Evolutionary conservation across 2,888 invertebrate species (phyloP).

Genomic region (Opisthograptis luteolata): DNA sequence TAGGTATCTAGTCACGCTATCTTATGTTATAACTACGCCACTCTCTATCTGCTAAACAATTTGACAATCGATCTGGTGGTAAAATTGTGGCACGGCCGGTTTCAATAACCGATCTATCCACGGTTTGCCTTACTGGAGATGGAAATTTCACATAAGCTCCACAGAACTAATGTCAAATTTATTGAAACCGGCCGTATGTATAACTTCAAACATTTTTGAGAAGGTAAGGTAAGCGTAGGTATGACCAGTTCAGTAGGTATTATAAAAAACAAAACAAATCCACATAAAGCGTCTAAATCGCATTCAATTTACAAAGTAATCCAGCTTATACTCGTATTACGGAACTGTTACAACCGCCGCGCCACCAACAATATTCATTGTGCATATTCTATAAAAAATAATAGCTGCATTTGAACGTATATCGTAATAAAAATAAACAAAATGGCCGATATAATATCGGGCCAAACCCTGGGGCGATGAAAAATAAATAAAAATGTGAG

Average conservation of each 20-base stretch:
- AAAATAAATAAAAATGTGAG: slow-evolving; percentile 78
- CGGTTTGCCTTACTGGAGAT: too few relatives aligned
- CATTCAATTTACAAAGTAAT: slow-evolving; percentile 42
- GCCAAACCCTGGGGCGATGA: slow-evolving; percentile 71
- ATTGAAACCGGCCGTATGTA: too few relatives aligned
- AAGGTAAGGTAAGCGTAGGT: too few relatives aligned
- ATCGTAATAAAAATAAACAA: slow-evolving; percentile 77
- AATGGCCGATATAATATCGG: slow-evolving; percentile 75
- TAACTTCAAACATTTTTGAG: too few relatives aligned
- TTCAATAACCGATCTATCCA: too few relatives aligned
- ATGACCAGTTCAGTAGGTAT: background rate
- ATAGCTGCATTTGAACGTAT: slow-evolving; percentile 67
- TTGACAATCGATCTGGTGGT: too few relatives aligned
- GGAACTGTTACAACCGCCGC: slow-evolving; percentile 29
- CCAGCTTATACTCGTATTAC: slow-evolving; percentile 32
- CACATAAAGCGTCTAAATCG: slow-evolving; percentile 28
- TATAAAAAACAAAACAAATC: slow-evolving; percentile 21
- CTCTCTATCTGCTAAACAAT: too few relatives aligned
- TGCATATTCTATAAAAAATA: slow-evolving; percentile 68
- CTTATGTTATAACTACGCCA: too few relatives aligned
- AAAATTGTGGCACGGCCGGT: too few relatives aligned
- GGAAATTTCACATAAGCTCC: too few relatives aligned
- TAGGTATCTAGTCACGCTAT: too few relatives aligned
- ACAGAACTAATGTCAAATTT: too few relatives aligned
- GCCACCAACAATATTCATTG: slow-evolving; percentile 48